These are phyloP conservation scores for Micrasema longulum DNA, from an alignment of 1,140 invertebrate species.

Conservation along the genomic window DNA sequence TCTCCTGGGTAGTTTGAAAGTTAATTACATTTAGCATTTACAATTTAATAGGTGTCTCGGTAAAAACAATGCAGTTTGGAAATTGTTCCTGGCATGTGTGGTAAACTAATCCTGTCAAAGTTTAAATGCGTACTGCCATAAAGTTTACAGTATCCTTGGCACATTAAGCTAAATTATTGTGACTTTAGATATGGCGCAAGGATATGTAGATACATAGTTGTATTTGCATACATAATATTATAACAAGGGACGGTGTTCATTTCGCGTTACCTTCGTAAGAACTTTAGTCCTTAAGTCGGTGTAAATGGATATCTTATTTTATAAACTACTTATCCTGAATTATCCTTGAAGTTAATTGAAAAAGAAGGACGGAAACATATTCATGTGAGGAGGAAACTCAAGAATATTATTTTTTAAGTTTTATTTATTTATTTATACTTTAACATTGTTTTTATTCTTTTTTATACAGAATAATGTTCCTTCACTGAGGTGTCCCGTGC, in stretches of 20 bases:
- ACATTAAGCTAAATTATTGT: conserved; percentile 47
- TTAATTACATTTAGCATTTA: conserved; percentile 32
- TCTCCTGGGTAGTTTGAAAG: conserved; percentile 14
- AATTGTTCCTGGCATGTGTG: conserved; percentile 7
- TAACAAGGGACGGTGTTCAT: not conserved
- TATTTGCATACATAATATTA: not conserved
- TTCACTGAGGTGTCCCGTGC: too few relatives aligned
- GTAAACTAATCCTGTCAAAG: conserved; percentile 34
- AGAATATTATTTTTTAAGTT: too few relatives aligned
- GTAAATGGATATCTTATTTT: too few relatives aligned
- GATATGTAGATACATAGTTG: not conserved
- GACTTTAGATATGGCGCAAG: conserved; percentile 36
- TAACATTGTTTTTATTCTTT: too few relatives aligned
- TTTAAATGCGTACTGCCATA: conserved; percentile 38
- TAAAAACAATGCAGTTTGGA: conserved; percentile 32
- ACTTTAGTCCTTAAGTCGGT: too few relatives aligned
- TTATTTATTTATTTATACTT: too few relatives aligned
- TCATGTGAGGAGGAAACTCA: too few relatives aligned
- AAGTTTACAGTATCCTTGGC: conserved; percentile 46
- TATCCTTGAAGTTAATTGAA: too few relatives aligned
- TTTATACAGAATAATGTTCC: too few relatives aligned
- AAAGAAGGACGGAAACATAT: too few relatives aligned
- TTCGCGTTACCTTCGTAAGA: too few relatives aligned
- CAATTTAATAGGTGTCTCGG: conserved; percentile 19
- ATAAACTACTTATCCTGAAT: too few relatives aligned